Conservation (phyloP, 1,140 invertebrate species). For the Drosophila lacertosa region DNA sequence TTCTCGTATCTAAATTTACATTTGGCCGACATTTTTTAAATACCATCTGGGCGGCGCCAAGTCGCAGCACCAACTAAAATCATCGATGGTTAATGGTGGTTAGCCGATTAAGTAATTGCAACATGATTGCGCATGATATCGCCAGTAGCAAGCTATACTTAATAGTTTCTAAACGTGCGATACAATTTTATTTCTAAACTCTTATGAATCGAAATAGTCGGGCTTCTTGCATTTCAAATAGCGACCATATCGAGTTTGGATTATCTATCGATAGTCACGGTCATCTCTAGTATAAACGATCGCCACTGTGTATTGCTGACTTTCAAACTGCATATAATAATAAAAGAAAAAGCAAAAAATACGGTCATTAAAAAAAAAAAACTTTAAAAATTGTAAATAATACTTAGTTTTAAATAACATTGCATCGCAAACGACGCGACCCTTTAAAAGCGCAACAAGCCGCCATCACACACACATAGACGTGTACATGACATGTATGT, state of each 20-base stretch:
- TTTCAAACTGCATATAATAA: constrained; percentile 1
- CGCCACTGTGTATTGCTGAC: constrained; percentile 11
- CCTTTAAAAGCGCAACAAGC: constrained; percentile 9
- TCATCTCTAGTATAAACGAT: constrained; percentile 27
- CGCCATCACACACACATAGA: constrained; percentile 2
- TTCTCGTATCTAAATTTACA: constrained; percentile 59
- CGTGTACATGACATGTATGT: not conserved
- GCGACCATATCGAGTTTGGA: constrained; percentile 9
- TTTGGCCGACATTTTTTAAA: constrained; percentile 61
- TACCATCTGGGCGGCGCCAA: constrained; percentile 12
- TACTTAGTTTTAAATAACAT: constrained; percentile 12
- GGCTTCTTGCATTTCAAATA: too few species aligned
- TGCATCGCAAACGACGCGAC: not conserved
- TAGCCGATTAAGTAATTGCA: not conserved
- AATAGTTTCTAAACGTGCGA: not conserved
- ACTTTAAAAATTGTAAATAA: too few species aligned
- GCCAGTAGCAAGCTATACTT: not conserved
- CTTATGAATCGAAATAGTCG: not conserved
- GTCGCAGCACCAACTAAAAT: too few species aligned
- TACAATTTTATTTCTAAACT: not conserved
- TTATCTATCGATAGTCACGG: constrained; percentile 3
- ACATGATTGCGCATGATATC: not conserved
- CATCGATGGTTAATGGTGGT: not conserved
- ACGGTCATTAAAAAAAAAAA: too few species aligned
- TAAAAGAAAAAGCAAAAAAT: too few species aligned